Conservation (phyloP, 1,140 invertebrate genomes). For the Zaprionus capensis region DNA sequence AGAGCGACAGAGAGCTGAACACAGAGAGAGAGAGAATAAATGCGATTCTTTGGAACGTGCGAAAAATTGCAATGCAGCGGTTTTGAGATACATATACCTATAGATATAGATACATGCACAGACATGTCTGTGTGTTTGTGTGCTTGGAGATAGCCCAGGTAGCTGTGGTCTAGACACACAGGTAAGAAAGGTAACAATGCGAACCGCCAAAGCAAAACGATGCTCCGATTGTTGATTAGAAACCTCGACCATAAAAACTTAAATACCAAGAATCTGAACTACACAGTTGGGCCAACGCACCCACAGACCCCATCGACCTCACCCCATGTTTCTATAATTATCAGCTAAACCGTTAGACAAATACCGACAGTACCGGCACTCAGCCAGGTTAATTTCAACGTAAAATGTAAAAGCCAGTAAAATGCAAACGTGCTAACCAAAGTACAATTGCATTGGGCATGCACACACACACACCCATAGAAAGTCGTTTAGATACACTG, state of each 20-base stretch:
- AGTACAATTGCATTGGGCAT: slow-evolving; percentile 18
- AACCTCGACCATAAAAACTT: slow-evolving; percentile 20
- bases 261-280: slow-evolving; percentile 15
- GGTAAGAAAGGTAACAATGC: slow-evolving; percentile 23
- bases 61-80: slow-evolving; percentile 63
- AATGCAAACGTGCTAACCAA: slow-evolving; percentile 14
- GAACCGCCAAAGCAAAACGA: neutral
- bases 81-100: slow-evolving; percentile 24
- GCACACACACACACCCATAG: neutral
- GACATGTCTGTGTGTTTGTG: neutral
- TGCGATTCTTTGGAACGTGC: slow-evolving; percentile 56
- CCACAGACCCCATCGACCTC: neutral
- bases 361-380: neutral
- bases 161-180: slow-evolving; percentile 2
- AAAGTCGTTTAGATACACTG: slow-evolving; percentile 4
- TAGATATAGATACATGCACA: neutral
- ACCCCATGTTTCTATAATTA: neutral
- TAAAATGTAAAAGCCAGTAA: slow-evolving; percentile 25
- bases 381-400: slow-evolving; percentile 16
- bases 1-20: too few relatives aligned
- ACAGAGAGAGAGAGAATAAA: neutral
- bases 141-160: slow-evolving; percentile 24
- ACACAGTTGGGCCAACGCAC: slow-evolving; percentile 7
- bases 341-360: slow-evolving; percentile 20
- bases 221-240: slow-evolving; percentile 27